Evolutionary conservation across 2,797 vertebrate species (phyloP).

Genomic region (Liparis tanakae): DNA sequence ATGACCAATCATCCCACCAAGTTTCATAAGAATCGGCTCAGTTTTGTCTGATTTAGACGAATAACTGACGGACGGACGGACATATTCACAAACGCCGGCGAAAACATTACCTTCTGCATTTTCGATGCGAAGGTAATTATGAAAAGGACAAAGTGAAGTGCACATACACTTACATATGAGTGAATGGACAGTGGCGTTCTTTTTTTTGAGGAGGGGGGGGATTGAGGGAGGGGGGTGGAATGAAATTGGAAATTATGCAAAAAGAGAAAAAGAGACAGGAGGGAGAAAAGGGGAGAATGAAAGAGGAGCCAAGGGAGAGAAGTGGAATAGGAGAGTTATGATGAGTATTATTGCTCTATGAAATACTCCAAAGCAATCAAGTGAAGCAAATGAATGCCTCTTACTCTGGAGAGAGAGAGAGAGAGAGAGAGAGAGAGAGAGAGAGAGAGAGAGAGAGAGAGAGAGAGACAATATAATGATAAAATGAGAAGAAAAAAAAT

Average conservation of each 20-base stretch:
- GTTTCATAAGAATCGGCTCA: no score
- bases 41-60: no score
- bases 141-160: conserved; percentile 17
- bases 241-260: conserved; percentile 65
- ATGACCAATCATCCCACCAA: no score
- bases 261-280: conserved; percentile 39
- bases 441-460: conserved; percentile 20
- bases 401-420: conserved; percentile 39
- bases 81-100: no score
- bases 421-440: conserved; percentile 13
- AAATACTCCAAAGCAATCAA: conserved; percentile 65
- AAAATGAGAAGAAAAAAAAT: conserved; percentile 21
- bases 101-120: no score
- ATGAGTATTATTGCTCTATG: conserved; percentile 58
- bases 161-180: conserved; percentile 36
- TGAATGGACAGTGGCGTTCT: conserved; percentile 41
- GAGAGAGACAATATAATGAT: conserved; percentile 25
- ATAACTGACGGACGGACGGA: no score
- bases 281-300: conserved; percentile 38
- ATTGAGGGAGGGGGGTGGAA: conserved; percentile 23
- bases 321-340: conserved; percentile 41
- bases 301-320: conserved; percentile 31
- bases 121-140: no score
- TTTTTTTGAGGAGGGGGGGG: conserved; percentile 2
- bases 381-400: conserved; percentile 58